Evolutionary conservation across 53 echinoderm and acorn worm species (phyloP).

Genomic region (Paracentrotus lividus): DNA sequence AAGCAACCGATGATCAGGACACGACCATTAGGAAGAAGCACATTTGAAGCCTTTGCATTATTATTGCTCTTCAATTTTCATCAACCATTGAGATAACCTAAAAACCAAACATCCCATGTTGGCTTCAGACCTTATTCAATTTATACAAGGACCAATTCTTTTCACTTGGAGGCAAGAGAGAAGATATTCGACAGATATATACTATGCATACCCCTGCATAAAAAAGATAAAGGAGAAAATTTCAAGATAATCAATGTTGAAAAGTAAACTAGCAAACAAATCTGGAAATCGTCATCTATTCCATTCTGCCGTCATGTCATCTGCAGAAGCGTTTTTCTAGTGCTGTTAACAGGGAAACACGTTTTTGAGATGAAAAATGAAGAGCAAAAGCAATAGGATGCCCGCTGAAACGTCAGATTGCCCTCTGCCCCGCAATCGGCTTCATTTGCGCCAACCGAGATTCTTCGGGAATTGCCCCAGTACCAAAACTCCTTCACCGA

Average conservation of each 20-base stretch:
- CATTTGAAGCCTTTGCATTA: background rate
- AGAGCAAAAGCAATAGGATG: no score
- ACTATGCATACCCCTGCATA: background rate
- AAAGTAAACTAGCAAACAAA: conserved; percentile 49
- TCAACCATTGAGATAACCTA: background rate
- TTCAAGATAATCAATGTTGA: conserved; percentile 34
- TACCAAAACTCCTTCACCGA: background rate
- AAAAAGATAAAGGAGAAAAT: background rate
- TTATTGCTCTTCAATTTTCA: background rate
- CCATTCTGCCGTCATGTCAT: conserved; percentile 28
- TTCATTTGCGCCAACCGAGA: background rate
- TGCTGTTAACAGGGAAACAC: no score
- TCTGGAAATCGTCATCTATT: conserved; percentile 3
- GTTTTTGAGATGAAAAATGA: no score
- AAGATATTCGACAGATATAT: background rate
- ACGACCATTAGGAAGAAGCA: background rate
- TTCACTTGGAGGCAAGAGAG: background rate
- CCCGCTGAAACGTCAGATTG: no score
- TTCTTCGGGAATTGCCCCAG: background rate
- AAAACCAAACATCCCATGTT: background rate
- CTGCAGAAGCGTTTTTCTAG: conserved; percentile 11
- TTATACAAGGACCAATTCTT: background rate
- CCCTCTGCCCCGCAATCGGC: no score
- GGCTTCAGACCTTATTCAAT: background rate
- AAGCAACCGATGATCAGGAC: background rate